phyloP scores from a whole-genome alignment of 2,113 vertebrate species.

The Neolamprologus caudopunctatus region DNA sequence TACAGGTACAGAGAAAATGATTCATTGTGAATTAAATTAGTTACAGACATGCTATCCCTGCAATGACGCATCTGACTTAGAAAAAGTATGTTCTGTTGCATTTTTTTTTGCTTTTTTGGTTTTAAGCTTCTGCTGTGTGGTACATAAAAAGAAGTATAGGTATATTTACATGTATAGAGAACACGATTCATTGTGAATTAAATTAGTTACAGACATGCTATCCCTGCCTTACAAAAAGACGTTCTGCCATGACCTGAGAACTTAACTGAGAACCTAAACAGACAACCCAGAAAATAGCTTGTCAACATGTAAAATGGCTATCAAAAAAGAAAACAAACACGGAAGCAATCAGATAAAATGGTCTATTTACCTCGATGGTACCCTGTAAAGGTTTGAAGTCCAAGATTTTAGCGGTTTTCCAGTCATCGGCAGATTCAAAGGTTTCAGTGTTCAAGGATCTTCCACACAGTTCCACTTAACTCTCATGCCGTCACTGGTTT shows the following conservation, averaged over 20 bases:
- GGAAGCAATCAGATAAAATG: background rate
- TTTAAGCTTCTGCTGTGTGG: background rate
- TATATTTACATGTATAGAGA: background rate
- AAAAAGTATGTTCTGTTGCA: background rate
- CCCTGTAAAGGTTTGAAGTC: background rate
- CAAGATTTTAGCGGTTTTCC: background rate
- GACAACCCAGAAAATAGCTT: background rate
- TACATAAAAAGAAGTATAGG: background rate
- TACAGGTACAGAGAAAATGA: background rate
- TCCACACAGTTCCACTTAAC: background rate
- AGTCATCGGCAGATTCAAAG: background rate
- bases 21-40: background rate
- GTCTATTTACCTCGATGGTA: accelerated
- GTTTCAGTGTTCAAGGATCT: background rate
- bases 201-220: background rate
- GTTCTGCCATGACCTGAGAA: background rate
- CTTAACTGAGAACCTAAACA: background rate
- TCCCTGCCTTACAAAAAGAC: background rate
- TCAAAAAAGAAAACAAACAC: background rate
- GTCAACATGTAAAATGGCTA: background rate
- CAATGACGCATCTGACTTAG: background rate
- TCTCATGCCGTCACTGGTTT: background rate
- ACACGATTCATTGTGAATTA: background rate
- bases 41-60: background rate
- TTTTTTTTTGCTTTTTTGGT: background rate